phyloP scores from a whole-genome alignment of 2,888 invertebrate species.

The Elegia similella region DNA sequence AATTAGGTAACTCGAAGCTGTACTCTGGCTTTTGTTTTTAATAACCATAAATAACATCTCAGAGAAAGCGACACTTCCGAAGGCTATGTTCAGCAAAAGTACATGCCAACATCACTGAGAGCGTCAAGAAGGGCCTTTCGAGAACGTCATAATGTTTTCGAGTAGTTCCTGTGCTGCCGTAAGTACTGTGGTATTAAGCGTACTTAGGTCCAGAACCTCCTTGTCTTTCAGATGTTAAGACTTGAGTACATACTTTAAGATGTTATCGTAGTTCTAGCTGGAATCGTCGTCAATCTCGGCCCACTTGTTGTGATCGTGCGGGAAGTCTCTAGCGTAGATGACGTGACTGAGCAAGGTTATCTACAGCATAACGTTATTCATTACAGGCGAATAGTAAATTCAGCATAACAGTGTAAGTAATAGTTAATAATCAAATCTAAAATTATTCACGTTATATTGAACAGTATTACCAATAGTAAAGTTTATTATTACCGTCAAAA shows the following conservation, averaged over 20 bases:
- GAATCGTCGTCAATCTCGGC: no score
- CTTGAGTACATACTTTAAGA: no score
- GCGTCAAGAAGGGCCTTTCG: slow-evolving; percentile 25
- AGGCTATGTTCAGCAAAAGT: slow-evolving; percentile 31
- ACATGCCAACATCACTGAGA: slow-evolving; percentile 31
- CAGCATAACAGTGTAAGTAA: no score
- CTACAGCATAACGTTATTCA: no score
- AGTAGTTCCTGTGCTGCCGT: neutral
- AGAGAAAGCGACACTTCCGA: slow-evolving; percentile 33
- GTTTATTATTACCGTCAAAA: no score
- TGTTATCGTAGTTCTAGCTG: no score
- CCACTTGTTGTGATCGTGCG: no score
- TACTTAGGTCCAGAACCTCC: neutral
- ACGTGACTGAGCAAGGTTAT: slow-evolving; percentile 34
- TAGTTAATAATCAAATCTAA: no score
- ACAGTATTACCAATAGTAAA: no score
- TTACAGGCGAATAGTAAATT: no score
- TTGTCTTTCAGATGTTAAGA: neutral
- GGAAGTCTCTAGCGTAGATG: slow-evolving; percentile 31
- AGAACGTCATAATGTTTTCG: neutral
- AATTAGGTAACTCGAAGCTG: slow-evolving; percentile 31
- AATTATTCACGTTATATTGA: no score
- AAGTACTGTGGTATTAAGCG: neutral
- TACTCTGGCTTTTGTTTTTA: slow-evolving; percentile 35
- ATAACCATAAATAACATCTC: slow-evolving; percentile 33